phyloP scores from a whole-genome alignment of 2,888 invertebrate genomes.

The Odontocerum albicorne region DNA sequence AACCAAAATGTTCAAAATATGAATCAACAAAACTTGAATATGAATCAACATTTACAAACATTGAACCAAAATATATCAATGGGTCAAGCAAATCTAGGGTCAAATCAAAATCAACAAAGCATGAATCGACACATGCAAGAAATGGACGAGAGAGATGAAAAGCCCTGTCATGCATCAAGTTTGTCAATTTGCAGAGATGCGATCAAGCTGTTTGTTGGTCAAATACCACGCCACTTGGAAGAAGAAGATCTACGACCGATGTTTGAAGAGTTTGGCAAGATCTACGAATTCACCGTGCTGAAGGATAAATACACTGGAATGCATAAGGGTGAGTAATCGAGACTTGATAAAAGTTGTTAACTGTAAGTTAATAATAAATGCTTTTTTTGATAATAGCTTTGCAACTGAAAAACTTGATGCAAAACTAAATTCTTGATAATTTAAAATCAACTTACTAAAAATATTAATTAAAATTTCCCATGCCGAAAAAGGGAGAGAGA shows the following conservation, averaged over 20 bases:
- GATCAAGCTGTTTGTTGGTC: slow-evolving; percentile 89
- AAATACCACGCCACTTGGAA: slow-evolving; percentile 87
- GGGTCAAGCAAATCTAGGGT: not conserved
- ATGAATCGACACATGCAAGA: slow-evolving; percentile 33
- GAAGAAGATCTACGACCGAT: slow-evolving; percentile 86
- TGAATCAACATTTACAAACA: no score
- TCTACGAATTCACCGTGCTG: slow-evolving; percentile 91
- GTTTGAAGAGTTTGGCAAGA: slow-evolving; percentile 91
- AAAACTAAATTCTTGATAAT: no score
- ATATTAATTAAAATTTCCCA: no score
- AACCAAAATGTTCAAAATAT: not conserved
- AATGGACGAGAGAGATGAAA: slow-evolving; percentile 34
- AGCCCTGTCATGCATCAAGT: slow-evolving; percentile 46
- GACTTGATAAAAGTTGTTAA: not conserved
- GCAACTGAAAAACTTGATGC: no score
- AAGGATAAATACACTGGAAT: slow-evolving; percentile 95
- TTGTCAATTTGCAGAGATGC: slow-evolving; percentile 56
- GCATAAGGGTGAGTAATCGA: slow-evolving; percentile 94
- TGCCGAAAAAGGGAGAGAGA: no score
- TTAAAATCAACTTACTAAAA: no score
- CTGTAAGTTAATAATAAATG: slow-evolving; percentile 1
- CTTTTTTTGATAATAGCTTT: no score
- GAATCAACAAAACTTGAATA: not conserved
- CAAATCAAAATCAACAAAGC: slow-evolving; percentile 4
- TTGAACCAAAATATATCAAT: no score